Evolutionary conservation across 1,140 invertebrate species (phyloP), one percentile per base, ranked within the genome.

Genomic region (Drosophila pallidifrons): DNA sequence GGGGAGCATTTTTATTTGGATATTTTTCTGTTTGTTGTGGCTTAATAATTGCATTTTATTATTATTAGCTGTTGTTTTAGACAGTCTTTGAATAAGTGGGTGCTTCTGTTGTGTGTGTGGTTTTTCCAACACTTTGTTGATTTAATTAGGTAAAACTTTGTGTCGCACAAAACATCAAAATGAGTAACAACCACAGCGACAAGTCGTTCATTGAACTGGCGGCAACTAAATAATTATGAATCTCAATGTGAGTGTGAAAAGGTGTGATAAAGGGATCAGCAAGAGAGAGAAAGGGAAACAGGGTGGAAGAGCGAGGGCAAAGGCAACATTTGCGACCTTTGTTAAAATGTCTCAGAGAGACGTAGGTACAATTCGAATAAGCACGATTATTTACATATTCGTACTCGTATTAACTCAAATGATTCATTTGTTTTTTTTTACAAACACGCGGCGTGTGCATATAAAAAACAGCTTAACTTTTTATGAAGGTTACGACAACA

Each of bases 71-170:
- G 49, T 46, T 59, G 43, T 71, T 59, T 52, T 57, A 66, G 69
- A 49, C 51, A 20, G n/a, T 25, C 10, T 54, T 11, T 11, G 20
- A 25, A 8, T 20, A 47, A 10, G 15, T 20, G 15, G 20, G n/a
- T 10, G 20, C 20, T 25, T 3, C 46, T 49, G 47, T 10, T 60
- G 30, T 30, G 35, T 58, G 32, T 77, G 58, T 69, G 74, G 81
- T 65, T 65, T 79, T 82, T 64, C 41, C 54, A 65, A 45, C 82
- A 77, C 65, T 88, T 81, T 71, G 73, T 77, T 77, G 72, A 74
- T 75, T 88, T 88, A 87, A 87, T 87, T 87, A 88, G 80, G 67
- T 71, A 87, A 88, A 82, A 72, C 49, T 73, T 73, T 78, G 80
- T 47, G 77, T 60, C 73, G 46, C 16, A 72, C 46, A 72, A 76